These are phyloP conservation scores for Thelaira solivaga DNA, from an alignment of 2,888 invertebrate species.

Conservation along the genomic window DNA sequence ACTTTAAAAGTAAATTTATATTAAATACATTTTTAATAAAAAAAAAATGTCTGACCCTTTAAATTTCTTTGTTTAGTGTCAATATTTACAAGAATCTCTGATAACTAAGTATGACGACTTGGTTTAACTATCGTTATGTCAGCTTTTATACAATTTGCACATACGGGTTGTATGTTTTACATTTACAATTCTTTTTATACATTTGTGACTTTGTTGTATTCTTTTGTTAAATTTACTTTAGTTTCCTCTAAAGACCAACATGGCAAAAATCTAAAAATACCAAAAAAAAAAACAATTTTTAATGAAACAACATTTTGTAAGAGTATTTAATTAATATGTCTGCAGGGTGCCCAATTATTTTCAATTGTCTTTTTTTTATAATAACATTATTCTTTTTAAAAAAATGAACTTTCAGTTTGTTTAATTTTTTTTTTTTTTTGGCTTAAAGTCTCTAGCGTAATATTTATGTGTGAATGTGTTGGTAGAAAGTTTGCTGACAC, in stretches of 20 bases:
- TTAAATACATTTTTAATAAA: no score
- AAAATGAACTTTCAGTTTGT: neutral
- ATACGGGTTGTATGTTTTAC: neutral
- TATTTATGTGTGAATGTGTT: no score
- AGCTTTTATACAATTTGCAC: neutral
- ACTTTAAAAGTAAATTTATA: no score
- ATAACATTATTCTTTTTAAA: neutral
- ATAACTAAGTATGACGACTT: no score
- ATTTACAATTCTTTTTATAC: neutral
- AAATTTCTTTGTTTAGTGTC: no score
- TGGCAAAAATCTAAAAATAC: slow-evolving; percentile 17
- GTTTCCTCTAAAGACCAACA: slow-evolving; percentile 7
- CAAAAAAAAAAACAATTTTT: neutral
- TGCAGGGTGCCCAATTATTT: slow-evolving; percentile 46
- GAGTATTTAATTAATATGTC: slow-evolving; percentile 59
- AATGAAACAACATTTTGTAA: slow-evolving; percentile 3
- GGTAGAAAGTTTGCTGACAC: no score
- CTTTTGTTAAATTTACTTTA: slow-evolving; percentile 1
- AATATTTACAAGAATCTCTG: neutral
- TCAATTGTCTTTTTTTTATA: slow-evolving; percentile 8
- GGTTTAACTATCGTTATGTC: neutral
- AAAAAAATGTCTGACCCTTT: no score
- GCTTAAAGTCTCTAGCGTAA: neutral
- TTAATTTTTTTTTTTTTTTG: neutral
- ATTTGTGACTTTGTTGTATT: neutral